Base-by-base conservation (phyloP, 2,797 vertebrate species). In the Adelosebastes latens region DNA sequence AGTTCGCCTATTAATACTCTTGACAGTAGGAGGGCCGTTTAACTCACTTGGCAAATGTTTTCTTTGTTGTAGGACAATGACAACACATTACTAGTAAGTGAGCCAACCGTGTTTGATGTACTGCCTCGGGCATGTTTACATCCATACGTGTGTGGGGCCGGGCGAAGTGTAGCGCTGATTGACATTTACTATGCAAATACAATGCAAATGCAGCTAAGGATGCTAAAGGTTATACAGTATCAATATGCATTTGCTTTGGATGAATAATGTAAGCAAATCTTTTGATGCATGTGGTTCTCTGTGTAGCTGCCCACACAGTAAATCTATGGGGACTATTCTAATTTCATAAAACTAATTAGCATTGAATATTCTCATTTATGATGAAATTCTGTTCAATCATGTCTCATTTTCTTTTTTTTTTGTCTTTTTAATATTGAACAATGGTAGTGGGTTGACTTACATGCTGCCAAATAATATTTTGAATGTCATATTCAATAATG, bases 111-210 rank as follows among this genome's bases (percentile, higher is more conserved):
- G 77, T 75, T 58, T 83, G 39, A 76, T 74, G 55, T 27, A 49
- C 25, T 14, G 73, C 79, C 65, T 8, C 4, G 14, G 69, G 75
- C 55, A 56, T 85, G 75, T 87, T 89, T 87, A 75, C 78, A 74
- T 81, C 52, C 49, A 60, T 69, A 66, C 52, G 6, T 72, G 61
- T 42, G 61, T 65, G 11, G 55, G 85, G 86, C 90, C 84, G 79
- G 24, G 56, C 60, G 75, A 78, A 86, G 78, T 84, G 85, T 85
- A 46, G 70, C 52, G 36, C 66, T 76, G 85, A 87, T 79, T 88
- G 88, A 83, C 84, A 89, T 92, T 88, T 80, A 31, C 82, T 81
- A 87, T 90, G 87, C 82, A 92, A 92, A 91, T 90, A 60, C 53
- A 34, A 92, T 89, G 92, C 85, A 93, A 91, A 94, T 80, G 42